Evolutionary conservation across 2,113 vertebrate species (phyloP), one percentile per base, ranked within the genome.

Genomic region (Beaufortia kweichowensis): DNA sequence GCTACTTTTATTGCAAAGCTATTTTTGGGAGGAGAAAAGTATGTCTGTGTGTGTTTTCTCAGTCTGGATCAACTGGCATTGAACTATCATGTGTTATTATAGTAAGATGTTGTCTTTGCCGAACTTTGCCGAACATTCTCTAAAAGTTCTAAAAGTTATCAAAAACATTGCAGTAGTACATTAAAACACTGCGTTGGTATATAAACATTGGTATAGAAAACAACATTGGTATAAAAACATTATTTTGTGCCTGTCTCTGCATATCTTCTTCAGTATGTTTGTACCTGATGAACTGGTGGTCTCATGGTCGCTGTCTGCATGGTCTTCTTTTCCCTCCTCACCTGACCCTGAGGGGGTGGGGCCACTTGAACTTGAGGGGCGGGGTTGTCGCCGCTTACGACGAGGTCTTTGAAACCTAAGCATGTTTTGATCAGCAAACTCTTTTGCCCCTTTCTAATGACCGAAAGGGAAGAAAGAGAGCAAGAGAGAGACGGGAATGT

Each of bases 231-330:
- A n/a, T n/a, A n/a, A n/a, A n/a, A 8, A n/a, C 3, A 23, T 39
- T 11, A 15, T 41, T 21, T 24, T 15, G 5, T 39, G 19, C 3
- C 10, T 39, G 43, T 6, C 5, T 46, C 17, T 48, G 43, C 23
- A 64, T n/a, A 19, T 48, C 60, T 65, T 33, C 46, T 4, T 64
- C 4, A 56, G 15, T 65, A n/a, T 15, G 33, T 10, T 64, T 68
- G 28, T 59, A 99, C 97, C 97, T 84, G 97, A 98, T 76, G 96
- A 99, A 79, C 96, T 98, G 0, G 96, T 96, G 78, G 95, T 98
- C 86, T 98, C 97, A 9, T 94, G 93, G 86, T 99, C 97, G 17
- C 97, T 99, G 85, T 96, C n/a, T n/a, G n/a, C n/a, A n/a, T n/a
- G n/a, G n/a, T n/a, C 95, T 0, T 92, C 95, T 77, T 93, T 95